These are phyloP conservation scores for Anastatus disparis DNA, from an alignment of 1,140 invertebrate genomes.

Conservation along the genomic window DNA sequence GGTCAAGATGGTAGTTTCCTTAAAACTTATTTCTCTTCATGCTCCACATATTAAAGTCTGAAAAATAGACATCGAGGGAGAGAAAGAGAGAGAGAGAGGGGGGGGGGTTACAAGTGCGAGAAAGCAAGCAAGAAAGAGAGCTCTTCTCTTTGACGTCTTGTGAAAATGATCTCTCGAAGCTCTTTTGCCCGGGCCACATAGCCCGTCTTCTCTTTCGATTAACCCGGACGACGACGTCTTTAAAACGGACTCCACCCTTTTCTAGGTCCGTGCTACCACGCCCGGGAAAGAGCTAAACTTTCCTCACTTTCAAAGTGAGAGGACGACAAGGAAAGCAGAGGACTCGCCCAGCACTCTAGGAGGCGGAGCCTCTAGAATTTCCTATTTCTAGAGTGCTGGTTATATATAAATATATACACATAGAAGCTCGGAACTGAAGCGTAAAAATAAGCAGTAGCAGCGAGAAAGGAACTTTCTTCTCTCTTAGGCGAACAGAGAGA, in stretches of 20 bases:
- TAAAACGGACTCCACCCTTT: constrained; percentile 50
- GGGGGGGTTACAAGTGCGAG: background rate
- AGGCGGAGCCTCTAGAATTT: constrained; percentile 55
- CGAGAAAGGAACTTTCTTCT: constrained; percentile 24
- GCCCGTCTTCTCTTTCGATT: background rate
- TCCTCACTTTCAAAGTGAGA: constrained; percentile 2
- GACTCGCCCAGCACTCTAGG: constrained; percentile 50
- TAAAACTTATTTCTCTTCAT: too few species aligned
- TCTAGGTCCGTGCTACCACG: constrained; percentile 48
- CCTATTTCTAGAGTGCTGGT: constrained; percentile 59
- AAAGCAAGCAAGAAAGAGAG: background rate
- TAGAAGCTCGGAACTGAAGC: too few species aligned
- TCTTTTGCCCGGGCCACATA: too few species aligned
- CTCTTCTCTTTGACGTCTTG: background rate
- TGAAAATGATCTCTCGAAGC: constrained; percentile 14
- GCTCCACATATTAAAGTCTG: too few species aligned
- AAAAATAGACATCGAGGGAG: too few species aligned
- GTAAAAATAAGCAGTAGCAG: too few species aligned
- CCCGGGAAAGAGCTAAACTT: constrained; percentile 38
- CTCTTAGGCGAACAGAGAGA: background rate
- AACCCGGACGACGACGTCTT: constrained; percentile 51
- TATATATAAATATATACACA: constrained; percentile 4
- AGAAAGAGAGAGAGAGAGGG: background rate
- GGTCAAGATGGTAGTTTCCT: too few species aligned
- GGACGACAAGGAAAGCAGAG: constrained; percentile 41